These are phyloP conservation scores for Neomorphus geoffroyi DNA, from an alignment of 2,797 vertebrate species.

Conservation along the genomic window DNA sequence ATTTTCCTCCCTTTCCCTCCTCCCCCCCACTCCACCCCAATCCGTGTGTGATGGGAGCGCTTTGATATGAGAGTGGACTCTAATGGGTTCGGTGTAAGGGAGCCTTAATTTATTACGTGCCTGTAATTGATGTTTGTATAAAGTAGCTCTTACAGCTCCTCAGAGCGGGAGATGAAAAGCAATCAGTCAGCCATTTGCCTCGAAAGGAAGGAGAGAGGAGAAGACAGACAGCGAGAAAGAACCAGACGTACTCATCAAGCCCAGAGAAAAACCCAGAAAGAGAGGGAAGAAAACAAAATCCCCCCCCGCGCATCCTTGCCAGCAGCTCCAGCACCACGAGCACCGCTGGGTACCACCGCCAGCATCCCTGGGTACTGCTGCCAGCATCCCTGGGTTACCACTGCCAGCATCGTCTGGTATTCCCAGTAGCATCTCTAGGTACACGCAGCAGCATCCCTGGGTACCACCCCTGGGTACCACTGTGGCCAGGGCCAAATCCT, in stretches of 20 bases:
- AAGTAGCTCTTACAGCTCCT: conserved; percentile 81
- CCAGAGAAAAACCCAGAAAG: conserved; percentile 30
- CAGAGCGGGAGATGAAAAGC: conserved; percentile 76
- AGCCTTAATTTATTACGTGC: conserved; percentile 78
- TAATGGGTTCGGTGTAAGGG: conserved; percentile 66
- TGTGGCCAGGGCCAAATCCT: rapidly evolving
- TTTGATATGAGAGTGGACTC: conserved; percentile 73
- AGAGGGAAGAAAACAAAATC: conserved; percentile 31
- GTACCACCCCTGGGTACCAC: background rate
- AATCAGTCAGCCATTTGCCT: conserved; percentile 79
- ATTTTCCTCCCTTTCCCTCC: conserved; percentile 57
- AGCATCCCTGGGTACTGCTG: background rate
- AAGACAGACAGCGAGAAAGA: conserved; percentile 51
- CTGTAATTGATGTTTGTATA: conserved; percentile 81
- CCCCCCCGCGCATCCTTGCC: background rate
- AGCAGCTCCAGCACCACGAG: background rate
- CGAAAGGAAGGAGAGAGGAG: conserved; percentile 61
- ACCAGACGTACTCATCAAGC: conserved; percentile 64
- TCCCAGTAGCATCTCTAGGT: background rate
- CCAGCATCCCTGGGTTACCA: background rate
- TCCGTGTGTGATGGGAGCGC: conserved; percentile 58
- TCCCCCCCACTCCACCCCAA: conserved; percentile 49
- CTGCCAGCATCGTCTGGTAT: background rate
- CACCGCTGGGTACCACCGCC: background rate
- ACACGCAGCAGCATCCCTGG: background rate